Evolutionary conservation across 2,888 invertebrate species (phyloP).

Genomic region (Philaethria dido): DNA sequence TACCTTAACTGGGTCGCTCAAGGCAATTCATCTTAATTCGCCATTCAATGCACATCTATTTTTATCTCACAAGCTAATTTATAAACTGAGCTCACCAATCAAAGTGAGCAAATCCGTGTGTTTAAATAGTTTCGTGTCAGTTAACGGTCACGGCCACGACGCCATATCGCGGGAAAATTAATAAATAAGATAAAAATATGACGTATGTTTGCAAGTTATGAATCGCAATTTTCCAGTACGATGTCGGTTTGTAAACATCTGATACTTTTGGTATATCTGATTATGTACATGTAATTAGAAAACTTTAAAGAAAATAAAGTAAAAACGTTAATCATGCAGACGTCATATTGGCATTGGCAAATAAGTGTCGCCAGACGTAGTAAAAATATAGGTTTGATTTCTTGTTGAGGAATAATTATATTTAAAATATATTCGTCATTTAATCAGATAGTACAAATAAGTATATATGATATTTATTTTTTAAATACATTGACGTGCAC

Average conservation of each 20-base stretch:
- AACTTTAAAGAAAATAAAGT: too few relatives aligned
- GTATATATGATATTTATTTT: too few relatives aligned
- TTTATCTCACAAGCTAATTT: conserved; percentile 12
- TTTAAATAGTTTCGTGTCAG: not conserved
- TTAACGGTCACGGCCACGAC: conserved; percentile 11
- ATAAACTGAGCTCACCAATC: conserved; percentile 6
- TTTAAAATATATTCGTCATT: too few relatives aligned
- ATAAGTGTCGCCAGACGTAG: too few relatives aligned
- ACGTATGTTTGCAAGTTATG: not conserved
- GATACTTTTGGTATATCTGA: not conserved
- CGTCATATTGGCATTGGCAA: too few relatives aligned
- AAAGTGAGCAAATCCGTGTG: not conserved
- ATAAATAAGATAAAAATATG: conserved; percentile 9
- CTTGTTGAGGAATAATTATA: too few relatives aligned
- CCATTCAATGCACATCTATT: conserved; percentile 23
- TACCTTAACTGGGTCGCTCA: conserved; percentile 14
- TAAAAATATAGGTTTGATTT: too few relatives aligned
- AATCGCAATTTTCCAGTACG: not conserved
- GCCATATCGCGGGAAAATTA: conserved; percentile 14
- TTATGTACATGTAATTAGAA: too few relatives aligned
- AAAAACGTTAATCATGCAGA: too few relatives aligned
- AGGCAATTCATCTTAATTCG: conserved; percentile 32
- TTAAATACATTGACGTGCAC: too few relatives aligned
- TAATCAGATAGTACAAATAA: too few relatives aligned
- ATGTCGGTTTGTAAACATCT: not conserved